Percentiles rank a stretch among this genome's conserved stretches.
These are phyloP conservation scores for Stegodyphus dumicola DNA, from an alignment of 1,140 invertebrate species.

Conservation along the genomic window DNA sequence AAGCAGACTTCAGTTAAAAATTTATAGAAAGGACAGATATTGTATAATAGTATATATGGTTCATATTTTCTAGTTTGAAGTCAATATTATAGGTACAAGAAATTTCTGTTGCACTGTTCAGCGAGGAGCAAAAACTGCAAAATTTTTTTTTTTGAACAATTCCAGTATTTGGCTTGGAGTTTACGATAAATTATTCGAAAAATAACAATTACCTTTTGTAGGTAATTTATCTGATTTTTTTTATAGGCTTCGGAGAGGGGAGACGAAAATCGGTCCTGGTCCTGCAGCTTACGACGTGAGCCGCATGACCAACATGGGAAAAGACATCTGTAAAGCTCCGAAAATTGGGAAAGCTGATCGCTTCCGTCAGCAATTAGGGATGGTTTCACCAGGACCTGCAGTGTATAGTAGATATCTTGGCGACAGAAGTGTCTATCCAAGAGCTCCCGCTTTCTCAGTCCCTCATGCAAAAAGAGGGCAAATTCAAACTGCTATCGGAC, in stretches of 20 bases:
- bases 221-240: not conserved
- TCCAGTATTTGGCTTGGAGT: not conserved
- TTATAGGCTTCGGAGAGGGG: not conserved
- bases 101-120: not conserved
- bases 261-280: not conserved
- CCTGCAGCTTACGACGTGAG: slow-evolving; percentile 2
- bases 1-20: too few relatives aligned
- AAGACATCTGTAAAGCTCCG: slow-evolving; percentile 12
- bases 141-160: not conserved
- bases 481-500: not conserved
- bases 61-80: too few relatives aligned
- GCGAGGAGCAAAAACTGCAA: not conserved
- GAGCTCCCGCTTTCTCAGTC: slow-evolving; percentile 4
- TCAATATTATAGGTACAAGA: not conserved
- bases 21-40: too few relatives aligned
- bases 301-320: slow-evolving; percentile 22
- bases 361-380: not conserved
- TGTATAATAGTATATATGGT: too few relatives aligned
- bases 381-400: slow-evolving; percentile 28
- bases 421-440: slow-evolving; percentile 7
- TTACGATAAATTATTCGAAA: not conserved
- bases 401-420: slow-evolving; percentile 7
- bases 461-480: not conserved
- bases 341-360: slow-evolving; percentile 13
- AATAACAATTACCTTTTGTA: not conserved